Base-by-base conservation (phyloP, 92 coral and sea anemone genomes). In the Porites rus region DNA sequence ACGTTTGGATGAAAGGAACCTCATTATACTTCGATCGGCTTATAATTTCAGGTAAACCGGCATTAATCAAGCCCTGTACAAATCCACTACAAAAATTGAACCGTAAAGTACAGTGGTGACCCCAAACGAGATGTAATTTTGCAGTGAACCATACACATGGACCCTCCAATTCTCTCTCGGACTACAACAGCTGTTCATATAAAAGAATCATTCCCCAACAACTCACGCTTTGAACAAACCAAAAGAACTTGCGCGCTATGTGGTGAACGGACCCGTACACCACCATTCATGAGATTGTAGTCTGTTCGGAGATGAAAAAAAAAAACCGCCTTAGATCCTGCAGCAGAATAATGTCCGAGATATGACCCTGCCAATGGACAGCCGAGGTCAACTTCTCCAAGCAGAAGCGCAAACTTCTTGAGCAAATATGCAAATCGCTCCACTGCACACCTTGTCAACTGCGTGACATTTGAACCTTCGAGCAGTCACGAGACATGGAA, bases 381-480 rank as follows among this genome's bases (percentile, higher is more conserved):
- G 76, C 64, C 12, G 14, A 53, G 65, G 61, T 17, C 77, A 72
- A 72, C 54, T 9, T 14, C 12, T 1, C 65, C 25, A 31, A 68
- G 12, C 17, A 28, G 58, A 69, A 25, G 18, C 50, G 28, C 78
- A 81, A 68, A 81, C 69, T 65, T 43, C 6, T 12, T 70, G 77
- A 69, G 65, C 59, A 81, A 65, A 63, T 7, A 62, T 74, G 72
- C 80, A 83, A 83, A 61, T 81, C 51, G 3, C 24, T 81, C 54
- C 51, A 13, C n/a, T 21, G 60, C 46, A 38, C 46, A 38, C 46
- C 46, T 54, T 10, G 14, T 31, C 8, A 16, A 61, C 77, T 74
- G 87, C 87, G 87, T 83, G 87, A 83, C 87, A 21, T 24, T 51
- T n/a, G 85, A 80, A 80, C 68, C 85, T 76, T 2, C 4, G 71